phyloP scores from a whole-genome alignment of 2,113 vertebrate species.

The Nyctibius bracteatus region DNA sequence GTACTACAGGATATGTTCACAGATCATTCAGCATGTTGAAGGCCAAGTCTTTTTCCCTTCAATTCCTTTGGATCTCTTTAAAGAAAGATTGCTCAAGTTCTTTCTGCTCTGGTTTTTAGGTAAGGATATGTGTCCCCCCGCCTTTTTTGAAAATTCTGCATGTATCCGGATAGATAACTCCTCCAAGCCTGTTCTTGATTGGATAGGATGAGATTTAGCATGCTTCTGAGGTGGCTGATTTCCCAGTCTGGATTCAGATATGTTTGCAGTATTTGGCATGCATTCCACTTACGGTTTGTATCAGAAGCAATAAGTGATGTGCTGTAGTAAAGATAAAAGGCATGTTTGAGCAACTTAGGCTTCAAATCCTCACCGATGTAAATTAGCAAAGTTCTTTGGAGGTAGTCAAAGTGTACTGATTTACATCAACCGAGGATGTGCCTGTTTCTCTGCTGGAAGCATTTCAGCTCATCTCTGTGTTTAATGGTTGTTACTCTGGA shows the following conservation, averaged over 20 bases:
- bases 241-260: background rate
- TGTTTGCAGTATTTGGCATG: background rate
- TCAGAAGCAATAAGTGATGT: background rate
- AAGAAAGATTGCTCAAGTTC: background rate
- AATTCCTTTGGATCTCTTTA: background rate
- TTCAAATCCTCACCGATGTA: background rate
- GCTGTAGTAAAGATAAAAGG: background rate
- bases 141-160: background rate
- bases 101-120: background rate
- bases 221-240: background rate
- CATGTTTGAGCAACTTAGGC: background rate
- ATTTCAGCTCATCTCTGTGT: background rate
- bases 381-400: background rate
- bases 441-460: background rate
- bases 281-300: background rate
- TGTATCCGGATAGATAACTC: background rate
- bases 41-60: background rate
- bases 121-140: background rate
- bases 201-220: background rate
- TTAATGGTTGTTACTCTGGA: background rate
- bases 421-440: background rate
- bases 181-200: background rate
- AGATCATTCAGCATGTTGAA: background rate
- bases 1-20: background rate
- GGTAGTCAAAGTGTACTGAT: background rate